Percentiles rank a stretch among this genome's conserved stretches.
These are phyloP conservation scores for Tenthredo livida DNA, from an alignment of 2,888 invertebrate species.

Conservation along the genomic window DNA sequence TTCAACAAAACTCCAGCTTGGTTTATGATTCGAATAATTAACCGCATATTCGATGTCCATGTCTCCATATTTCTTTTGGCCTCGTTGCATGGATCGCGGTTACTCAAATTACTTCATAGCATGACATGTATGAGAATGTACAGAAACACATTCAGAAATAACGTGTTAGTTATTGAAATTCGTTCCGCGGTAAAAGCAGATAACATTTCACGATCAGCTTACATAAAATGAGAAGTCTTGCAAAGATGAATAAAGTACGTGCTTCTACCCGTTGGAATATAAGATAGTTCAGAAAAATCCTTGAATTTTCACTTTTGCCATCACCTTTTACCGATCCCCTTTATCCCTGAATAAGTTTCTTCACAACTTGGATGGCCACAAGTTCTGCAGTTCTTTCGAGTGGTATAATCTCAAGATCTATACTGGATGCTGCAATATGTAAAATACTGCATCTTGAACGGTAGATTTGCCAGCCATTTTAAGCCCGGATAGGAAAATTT, in stretches of 20 bases:
- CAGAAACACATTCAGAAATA: not conserved
- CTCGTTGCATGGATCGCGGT: not conserved
- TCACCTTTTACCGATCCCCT: not conserved
- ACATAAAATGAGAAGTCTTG: not conserved
- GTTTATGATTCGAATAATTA: not conserved
- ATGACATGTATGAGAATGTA: not conserved
- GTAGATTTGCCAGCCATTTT: constrained; percentile 25
- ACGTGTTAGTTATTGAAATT: not conserved
- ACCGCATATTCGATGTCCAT: not conserved
- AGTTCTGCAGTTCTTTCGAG: not conserved
- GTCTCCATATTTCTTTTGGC: not conserved
- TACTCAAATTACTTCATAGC: not conserved
- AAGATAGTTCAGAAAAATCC: not conserved
- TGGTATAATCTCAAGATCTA: constrained; percentile 5
- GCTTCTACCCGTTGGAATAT: not conserved
- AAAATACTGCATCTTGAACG: not conserved
- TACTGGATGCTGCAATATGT: not conserved
- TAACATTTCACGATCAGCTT: constrained; percentile 5
- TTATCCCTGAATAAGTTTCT: not conserved
- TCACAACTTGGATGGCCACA: not conserved
- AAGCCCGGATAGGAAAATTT: constrained; percentile 5
- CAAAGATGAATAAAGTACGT: constrained; percentile 3
- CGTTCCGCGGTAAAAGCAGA: constrained; percentile 3
- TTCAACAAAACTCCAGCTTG: not conserved
- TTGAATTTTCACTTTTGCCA: not conserved